These are phyloP conservation scores for Ciona savignyi DNA, from an alignment of 23 tunicate genomes.

Conservation along the genomic window DNA sequence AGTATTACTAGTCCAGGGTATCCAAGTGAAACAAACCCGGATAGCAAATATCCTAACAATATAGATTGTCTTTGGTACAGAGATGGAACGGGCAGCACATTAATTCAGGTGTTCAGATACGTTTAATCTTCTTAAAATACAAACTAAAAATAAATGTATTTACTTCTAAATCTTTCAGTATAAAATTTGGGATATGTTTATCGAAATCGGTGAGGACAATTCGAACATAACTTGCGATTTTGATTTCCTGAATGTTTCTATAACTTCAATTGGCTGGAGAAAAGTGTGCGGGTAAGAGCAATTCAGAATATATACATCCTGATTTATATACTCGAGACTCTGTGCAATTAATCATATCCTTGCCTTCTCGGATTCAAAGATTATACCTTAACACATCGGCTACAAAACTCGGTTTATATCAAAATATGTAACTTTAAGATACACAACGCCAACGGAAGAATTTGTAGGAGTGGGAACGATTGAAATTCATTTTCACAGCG, in stretches of 20 bases:
- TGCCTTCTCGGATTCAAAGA: too few species aligned
- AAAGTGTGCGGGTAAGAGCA: constrained; percentile 74
- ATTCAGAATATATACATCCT: too few species aligned
- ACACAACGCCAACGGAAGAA: constrained; percentile 38
- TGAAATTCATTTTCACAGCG: constrained; percentile 41
- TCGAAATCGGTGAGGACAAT: constrained; percentile 69
- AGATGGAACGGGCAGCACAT: constrained; percentile 25
- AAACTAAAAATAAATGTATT: constrained; percentile 48
- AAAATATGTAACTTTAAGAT: too few species aligned
- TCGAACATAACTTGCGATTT: constrained; percentile 78
- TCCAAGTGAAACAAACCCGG: constrained; percentile 52
- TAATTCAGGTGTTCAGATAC: constrained; percentile 38
- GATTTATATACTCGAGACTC: too few species aligned
- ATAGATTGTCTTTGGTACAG: constrained; percentile 52
- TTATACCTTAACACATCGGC: too few species aligned
- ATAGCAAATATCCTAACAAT: constrained; percentile 38
- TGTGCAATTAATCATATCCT: too few species aligned
- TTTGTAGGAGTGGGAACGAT: constrained; percentile 57
- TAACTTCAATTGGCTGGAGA: constrained; percentile 41
- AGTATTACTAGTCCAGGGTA: constrained; percentile 47
- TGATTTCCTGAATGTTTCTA: constrained; percentile 56
- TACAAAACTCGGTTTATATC: too few species aligned
- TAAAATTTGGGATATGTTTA: constrained; percentile 68
- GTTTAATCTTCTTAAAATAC: neutral
- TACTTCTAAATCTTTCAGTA: constrained; percentile 32